Base-by-base conservation (phyloP, 2,797 vertebrate species). In the Podarcis siculus region DNA sequence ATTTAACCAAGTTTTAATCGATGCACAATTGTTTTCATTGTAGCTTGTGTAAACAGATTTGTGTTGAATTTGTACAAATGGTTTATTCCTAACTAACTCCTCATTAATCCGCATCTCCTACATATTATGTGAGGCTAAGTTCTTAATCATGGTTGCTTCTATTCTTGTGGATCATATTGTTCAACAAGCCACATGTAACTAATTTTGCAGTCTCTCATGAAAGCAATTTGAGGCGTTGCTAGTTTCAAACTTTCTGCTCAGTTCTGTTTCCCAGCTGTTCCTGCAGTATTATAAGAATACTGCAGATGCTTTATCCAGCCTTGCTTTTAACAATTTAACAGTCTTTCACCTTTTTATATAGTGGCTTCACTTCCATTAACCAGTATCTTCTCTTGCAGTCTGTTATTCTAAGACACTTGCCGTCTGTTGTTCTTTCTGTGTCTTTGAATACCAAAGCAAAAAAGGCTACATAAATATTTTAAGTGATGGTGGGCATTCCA, bases 251-350 rank as follows among this genome's bases (percentile, higher is more conserved):
- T 85, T 32, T 27, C 78, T 79, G 71, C 75, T 91, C 86, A 6
- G 58, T 87, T 55, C 86, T 84, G 66, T 76, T 92, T 88, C 80
- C 86, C 85, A 76, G 69, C 7, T 82, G 19, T n/a, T 82, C 39
- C 82, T 88, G 15, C 35, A 37, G 30, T 37, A 87, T 83, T 80
- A 90, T 85, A 83, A 79, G 69, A 86, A 86, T 92, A 83, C 76
- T 86, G 2, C 87, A 92, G 90, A 35, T 92, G 77, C 91, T 89
- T 91, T 94, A 93, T 93, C 92, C 92, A 94, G 89, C 89, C 90
- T 93, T 93, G 42, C 88, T 84, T 91, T 72, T 3, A 64, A 89
- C 87, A 23, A 87, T 87, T 93, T 45, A 37, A 35, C 35, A 7
- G 13, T 71, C 64, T 58, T 75, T 91, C 9, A 1, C 92, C 58